phyloP scores from a whole-genome alignment of 2,888 invertebrate species.

The Resseliella maxima region DNA sequence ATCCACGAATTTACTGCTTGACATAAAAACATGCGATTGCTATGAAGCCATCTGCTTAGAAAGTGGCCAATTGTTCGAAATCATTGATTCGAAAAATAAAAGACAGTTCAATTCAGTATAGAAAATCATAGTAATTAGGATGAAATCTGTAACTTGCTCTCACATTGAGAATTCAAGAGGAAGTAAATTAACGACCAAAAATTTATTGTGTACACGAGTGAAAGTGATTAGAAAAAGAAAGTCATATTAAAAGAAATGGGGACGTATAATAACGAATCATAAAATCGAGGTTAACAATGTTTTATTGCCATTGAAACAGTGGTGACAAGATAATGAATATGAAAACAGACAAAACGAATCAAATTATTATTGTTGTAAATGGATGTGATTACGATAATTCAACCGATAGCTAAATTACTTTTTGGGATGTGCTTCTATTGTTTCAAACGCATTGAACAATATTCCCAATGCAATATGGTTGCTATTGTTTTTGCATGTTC shows the following conservation, averaged over 20 bases:
- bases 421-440: not conserved
- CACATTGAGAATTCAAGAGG: not conserved
- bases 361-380: not conserved
- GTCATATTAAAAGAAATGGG: not conserved
- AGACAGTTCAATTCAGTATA: not conserved
- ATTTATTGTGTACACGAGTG: not conserved
- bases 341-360: not conserved
- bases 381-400: conserved; percentile 21
- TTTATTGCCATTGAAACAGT: not conserved
- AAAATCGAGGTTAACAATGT: conserved; percentile 18
- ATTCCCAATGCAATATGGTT: not conserved
- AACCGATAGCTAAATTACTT: conserved; percentile 16
- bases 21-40: not conserved
- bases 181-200: not conserved
- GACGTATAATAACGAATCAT: not conserved
- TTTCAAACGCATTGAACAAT: not conserved
- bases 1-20: not conserved
- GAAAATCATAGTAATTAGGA: not conserved
- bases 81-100: conserved; percentile 11
- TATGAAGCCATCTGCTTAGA: not conserved
- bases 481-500: too few species aligned
- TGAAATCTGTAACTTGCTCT: too few species aligned
- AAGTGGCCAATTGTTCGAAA: not conserved
- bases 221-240: conserved; percentile 9
- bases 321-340: not conserved